phyloP scores from a whole-genome alignment of 2,113 vertebrate species.

The Mastomys natalensis region DNA sequence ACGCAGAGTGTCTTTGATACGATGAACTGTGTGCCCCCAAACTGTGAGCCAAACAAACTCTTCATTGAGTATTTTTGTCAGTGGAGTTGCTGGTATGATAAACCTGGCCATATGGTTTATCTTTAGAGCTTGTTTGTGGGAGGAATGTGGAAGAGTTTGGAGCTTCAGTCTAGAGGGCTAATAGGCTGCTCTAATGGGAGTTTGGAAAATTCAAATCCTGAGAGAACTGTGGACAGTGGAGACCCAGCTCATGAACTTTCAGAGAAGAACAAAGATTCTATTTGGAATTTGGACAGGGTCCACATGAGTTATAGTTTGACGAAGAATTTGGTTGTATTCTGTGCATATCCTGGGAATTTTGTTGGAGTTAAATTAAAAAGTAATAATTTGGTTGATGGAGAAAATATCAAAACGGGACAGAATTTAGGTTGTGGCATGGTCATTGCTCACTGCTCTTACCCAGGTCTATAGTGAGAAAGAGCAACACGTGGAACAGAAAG shows the following conservation, averaged over 20 bases:
- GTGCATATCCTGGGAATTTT: not conserved
- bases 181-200: not conserved
- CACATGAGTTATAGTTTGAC: not conserved
- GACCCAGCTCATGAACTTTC: not conserved
- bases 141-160: not conserved
- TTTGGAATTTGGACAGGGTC: not conserved
- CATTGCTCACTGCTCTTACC: not conserved
- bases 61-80: not conserved
- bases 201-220: not conserved
- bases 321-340: not conserved
- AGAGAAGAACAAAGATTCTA: not conserved
- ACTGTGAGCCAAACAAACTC: not conserved
- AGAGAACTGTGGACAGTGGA: too few species aligned
- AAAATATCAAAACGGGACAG: not conserved
- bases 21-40: not conserved
- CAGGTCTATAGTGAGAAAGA: not conserved
- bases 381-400: not conserved
- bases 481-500: too few species aligned
- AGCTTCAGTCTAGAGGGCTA: not conserved
- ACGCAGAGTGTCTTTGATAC: too few species aligned
- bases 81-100: not conserved
- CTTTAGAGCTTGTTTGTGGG: not conserved
- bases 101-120: not conserved
- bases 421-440: not conserved
- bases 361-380: not conserved